phyloP scores from a whole-genome alignment of 2,797 vertebrate genomes.

The Hippocampus kuda region DNA sequence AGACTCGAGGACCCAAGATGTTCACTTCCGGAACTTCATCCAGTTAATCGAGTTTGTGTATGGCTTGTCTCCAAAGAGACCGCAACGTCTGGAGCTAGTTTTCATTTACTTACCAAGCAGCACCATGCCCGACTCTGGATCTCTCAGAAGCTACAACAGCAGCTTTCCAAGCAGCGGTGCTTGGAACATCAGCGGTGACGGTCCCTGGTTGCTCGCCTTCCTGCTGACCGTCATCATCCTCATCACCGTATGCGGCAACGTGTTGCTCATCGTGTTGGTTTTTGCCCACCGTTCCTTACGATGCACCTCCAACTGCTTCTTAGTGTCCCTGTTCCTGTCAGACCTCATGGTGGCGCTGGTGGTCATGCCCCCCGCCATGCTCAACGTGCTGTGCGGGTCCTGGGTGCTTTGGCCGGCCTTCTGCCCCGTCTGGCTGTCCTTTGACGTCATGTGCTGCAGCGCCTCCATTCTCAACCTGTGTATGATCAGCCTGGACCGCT shows the following conservation, averaged over 20 bases:
- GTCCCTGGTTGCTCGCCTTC: slow-evolving; percentile 77
- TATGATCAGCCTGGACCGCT: slow-evolving; percentile 93
- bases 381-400: slow-evolving; percentile 82
- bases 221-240: slow-evolving; percentile 82
- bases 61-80: not conserved
- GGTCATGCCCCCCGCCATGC: slow-evolving; percentile 96
- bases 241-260: slow-evolving; percentile 79
- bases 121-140: slow-evolving; percentile 53
- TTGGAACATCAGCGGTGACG: slow-evolving; percentile 70
- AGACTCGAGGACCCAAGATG: not conserved
- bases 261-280: slow-evolving; percentile 83
- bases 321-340: slow-evolving; percentile 92
- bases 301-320: slow-evolving; percentile 94
- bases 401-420: slow-evolving; percentile 83
- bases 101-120: not conserved
- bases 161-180: slow-evolving; percentile 44
- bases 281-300: slow-evolving; percentile 85
- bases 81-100: not conserved
- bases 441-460: slow-evolving; percentile 97
- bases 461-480: slow-evolving; percentile 98
- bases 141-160: slow-evolving; percentile 47
- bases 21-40: not conserved
- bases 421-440: slow-evolving; percentile 89
- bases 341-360: slow-evolving; percentile 96
- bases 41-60: not conserved